Base-by-base conservation (phyloP, 2,113 vertebrate species). In the Plecturocebus donacophilus region DNA sequence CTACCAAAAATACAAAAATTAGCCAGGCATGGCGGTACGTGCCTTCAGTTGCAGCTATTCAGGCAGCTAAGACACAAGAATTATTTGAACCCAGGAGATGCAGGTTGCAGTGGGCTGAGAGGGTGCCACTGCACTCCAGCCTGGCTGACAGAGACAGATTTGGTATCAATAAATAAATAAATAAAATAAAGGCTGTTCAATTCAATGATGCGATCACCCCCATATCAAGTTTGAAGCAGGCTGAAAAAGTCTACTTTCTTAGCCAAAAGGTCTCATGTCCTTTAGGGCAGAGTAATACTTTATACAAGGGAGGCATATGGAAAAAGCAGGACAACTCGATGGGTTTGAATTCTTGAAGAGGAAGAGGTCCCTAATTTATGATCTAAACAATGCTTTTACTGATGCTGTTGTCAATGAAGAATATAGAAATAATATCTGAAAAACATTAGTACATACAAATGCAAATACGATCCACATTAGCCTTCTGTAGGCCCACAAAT, bases 241-340 rank as follows among this genome's bases (percentile, higher is more conserved):
- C n/a, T 93, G 45, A 87, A 92, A 86, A 96, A 13, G 35, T 76
- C 73, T 83, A 27, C 23, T 87, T 88, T 90, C 70, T 81, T 71
- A 79, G 75, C 25, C 47, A 82, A 76, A 83, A 95, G 13, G 9
- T 25, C 25, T 80, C 66, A 30, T 20, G 23, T 40, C 2, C 20
- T 87, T 94, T 20, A 56, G 35, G 54, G 7, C 11, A 87, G 3
- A 92, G n/a, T 77, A 75, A 87, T 47, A 87, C 4, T 64, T 64
- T 64, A 32, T 32, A 64, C 61, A 64, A 64, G 14, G 83, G 1
- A 8, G 27, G 30, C 9, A 47, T 52, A 32, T 23, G 13, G 11
- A 80, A 81, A 66, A 84, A 90, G 40, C 0, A 56, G 32, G 25
- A 8, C 38, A n/a, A 40, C 0, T 17, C 35, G 40, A 70, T 6